Evolutionary conservation across 2,888 invertebrate genomes (phyloP).

Genomic region (Alloscopus bannaensis): DNA sequence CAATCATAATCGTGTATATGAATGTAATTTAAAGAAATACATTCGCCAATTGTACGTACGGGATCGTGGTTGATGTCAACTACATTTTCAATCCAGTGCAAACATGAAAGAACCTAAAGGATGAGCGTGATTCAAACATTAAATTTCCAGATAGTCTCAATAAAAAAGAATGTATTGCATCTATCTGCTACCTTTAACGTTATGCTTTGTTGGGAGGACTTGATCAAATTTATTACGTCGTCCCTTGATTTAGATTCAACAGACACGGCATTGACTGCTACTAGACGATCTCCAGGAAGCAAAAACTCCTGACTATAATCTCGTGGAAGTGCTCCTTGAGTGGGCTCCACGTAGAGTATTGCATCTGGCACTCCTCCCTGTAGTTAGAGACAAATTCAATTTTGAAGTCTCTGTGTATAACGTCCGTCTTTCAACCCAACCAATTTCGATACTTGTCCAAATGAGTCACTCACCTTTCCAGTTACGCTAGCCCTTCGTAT

Average conservation of each 20-base stretch:
- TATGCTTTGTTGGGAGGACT: slow-evolving; percentile 88
- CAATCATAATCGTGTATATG: background rate
- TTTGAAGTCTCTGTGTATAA: no score
- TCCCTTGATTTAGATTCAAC: slow-evolving; percentile 92
- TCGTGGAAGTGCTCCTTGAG: slow-evolving; percentile 59
- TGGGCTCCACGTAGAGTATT: slow-evolving; percentile 69
- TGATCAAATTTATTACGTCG: slow-evolving; percentile 94
- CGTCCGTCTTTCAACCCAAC: background rate
- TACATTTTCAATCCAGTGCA: slow-evolving; percentile 72
- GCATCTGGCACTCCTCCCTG: slow-evolving; percentile 67
- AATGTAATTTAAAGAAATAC: background rate
- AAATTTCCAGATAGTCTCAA: background rate
- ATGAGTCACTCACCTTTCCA: slow-evolving; percentile 76
- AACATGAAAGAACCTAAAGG: slow-evolving; percentile 67
- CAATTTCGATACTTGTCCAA: background rate
- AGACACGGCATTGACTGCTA: slow-evolving; percentile 91
- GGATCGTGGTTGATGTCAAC: slow-evolving; percentile 60
- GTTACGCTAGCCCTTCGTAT: slow-evolving; percentile 85
- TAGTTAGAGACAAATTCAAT: slow-evolving; percentile 13
- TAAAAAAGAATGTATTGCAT: background rate
- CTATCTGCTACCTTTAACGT: slow-evolving; percentile 84
- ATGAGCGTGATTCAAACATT: background rate
- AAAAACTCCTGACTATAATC: slow-evolving; percentile 76
- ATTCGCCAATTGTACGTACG: slow-evolving; percentile 58
- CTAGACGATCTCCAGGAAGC: slow-evolving; percentile 93